Conservation (phyloP, 2,113 vertebrate genomes). For the Deroptyus accipitrinus region DNA sequence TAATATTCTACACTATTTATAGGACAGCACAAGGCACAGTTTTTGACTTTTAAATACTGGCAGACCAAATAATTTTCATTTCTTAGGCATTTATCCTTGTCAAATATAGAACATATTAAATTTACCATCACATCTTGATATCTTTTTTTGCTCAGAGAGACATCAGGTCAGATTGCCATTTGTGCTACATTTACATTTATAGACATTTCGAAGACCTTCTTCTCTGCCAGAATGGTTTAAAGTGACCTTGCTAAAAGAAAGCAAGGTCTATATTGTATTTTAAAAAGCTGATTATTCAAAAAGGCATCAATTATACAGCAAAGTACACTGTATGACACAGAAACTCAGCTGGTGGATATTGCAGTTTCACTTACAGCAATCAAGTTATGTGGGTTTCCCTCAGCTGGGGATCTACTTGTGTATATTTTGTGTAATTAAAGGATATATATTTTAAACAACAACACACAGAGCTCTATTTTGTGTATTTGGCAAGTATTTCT, state of each 20-base stretch:
- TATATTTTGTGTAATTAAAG: not conserved
- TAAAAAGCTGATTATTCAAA: not conserved
- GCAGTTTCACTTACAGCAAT: slow-evolving; percentile 2
- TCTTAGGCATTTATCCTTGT: slow-evolving; percentile 5
- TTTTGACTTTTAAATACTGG: slow-evolving; percentile 42
- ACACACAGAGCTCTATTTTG: not conserved
- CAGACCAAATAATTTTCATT: slow-evolving; percentile 23
- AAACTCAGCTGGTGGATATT: not conserved
- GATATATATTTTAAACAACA: slow-evolving; percentile 17
- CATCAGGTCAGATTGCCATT: not conserved
- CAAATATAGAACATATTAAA: not conserved
- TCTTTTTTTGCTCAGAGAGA: slow-evolving; percentile 6
- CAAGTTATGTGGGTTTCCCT: not conserved
- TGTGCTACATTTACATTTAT: not conserved
- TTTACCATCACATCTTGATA: not conserved
- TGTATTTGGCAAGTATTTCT: not conserved
- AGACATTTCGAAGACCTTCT: not conserved
- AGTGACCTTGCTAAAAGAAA: not conserved
- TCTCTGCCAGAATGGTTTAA: not conserved
- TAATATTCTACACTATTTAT: slow-evolving; percentile 33
- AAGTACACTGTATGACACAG: slow-evolving; percentile 10
- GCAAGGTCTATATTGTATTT: not conserved
- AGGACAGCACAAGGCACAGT: slow-evolving; percentile 54
- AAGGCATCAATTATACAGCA: slow-evolving; percentile 33
- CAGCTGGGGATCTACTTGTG: not conserved